Evolutionary conservation across 2,888 invertebrate species (phyloP).

Genomic region (Dorcus hopei): DNA sequence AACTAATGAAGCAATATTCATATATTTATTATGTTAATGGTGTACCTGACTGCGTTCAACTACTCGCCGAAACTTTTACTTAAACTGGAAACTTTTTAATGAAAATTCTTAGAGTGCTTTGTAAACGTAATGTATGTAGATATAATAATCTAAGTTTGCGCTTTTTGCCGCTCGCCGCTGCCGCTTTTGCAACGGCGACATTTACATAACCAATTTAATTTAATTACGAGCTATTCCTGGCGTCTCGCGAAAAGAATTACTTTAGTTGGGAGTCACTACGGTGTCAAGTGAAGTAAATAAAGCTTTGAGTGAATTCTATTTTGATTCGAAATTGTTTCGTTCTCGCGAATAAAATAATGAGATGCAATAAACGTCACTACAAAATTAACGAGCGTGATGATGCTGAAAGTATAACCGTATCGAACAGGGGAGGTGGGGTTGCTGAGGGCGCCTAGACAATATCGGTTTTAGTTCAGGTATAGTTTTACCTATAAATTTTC

Average conservation of each 20-base stretch:
- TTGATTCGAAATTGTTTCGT: too few species aligned
- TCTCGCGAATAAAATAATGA: too few species aligned
- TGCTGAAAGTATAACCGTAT: too few species aligned
- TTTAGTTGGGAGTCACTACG: too few species aligned
- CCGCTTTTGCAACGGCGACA: slow-evolving; percentile 12
- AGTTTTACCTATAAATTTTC: too few species aligned
- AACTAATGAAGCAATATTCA: slow-evolving; percentile 1
- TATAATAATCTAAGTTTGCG: slow-evolving; percentile 1
- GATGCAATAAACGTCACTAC: too few species aligned
- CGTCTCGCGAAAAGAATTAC: not conserved
- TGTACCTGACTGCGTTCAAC: not conserved
- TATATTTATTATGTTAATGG: slow-evolving; percentile 1
- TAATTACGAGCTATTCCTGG: slow-evolving; percentile 4
- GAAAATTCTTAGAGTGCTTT: slow-evolving; percentile 1
- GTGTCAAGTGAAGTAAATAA: too few species aligned
- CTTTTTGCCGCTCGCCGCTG: not conserved
- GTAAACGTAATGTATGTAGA: slow-evolving; percentile 2
- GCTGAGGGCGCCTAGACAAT: too few species aligned
- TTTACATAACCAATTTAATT: slow-evolving; percentile 15
- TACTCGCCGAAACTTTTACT: not conserved
- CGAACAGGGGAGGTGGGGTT: too few species aligned
- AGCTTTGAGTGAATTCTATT: too few species aligned
- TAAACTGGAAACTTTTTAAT: slow-evolving; percentile 1
- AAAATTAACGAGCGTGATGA: too few species aligned
- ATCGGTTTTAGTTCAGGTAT: too few species aligned